Evolutionary conservation across 2,797 vertebrate genomes (phyloP).

Genomic region (Emys orbicularis): DNA sequence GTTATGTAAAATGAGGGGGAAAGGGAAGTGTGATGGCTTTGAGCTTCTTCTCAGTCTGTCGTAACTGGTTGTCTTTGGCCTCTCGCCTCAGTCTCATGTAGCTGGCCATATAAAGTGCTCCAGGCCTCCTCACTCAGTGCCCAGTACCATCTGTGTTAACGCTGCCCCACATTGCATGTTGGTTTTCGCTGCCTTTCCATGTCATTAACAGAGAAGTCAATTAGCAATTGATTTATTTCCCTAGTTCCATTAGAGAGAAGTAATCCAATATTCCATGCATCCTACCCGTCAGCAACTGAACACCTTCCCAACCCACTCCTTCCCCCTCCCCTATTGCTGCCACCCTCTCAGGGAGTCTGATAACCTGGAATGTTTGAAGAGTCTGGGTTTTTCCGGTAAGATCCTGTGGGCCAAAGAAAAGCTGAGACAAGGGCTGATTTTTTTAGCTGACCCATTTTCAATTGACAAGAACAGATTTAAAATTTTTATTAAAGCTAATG

Average conservation of each 20-base stretch:
- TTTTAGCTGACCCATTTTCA: too few species aligned
- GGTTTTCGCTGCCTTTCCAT: slow-evolving; percentile 45
- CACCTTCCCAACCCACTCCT: slow-evolving; percentile 1
- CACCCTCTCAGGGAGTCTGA: not conserved
- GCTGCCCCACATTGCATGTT: not conserved
- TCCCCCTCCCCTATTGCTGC: not conserved
- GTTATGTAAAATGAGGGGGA: not conserved
- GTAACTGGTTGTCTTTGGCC: rapidly evolving
- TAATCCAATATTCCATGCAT: slow-evolving; percentile 41
- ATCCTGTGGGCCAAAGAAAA: too few species aligned
- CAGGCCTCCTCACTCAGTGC: slow-evolving; percentile 31
- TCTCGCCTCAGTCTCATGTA: not conserved
- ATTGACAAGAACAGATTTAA: too few species aligned
- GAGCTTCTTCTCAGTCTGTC: not conserved
- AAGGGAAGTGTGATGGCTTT: rapidly evolving
- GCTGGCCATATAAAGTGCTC: slow-evolving; percentile 51
- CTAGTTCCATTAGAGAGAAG: slow-evolving; percentile 58
- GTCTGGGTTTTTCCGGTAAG: too few species aligned
- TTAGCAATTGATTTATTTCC: slow-evolving; percentile 38
- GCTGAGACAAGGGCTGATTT: too few species aligned
- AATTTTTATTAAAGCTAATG: too few species aligned
- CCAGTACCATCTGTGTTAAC: not conserved
- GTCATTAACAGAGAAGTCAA: slow-evolving; percentile 64
- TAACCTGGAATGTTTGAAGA: too few species aligned
- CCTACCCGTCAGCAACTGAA: slow-evolving; percentile 52